phyloP scores from a whole-genome alignment of 1,140 invertebrate genomes.

The Andrena cerasifolii region DNA sequence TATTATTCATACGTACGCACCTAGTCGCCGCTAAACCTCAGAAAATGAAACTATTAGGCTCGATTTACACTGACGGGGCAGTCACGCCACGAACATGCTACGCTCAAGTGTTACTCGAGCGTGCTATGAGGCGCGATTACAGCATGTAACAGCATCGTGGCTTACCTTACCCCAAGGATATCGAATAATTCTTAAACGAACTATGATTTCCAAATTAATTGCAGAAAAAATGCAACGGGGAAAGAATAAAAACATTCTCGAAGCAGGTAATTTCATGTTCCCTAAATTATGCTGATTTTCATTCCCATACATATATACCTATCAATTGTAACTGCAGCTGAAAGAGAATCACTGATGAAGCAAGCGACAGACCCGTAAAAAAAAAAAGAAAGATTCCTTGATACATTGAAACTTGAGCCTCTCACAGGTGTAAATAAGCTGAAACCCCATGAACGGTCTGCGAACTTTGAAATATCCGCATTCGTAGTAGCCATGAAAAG shows the following conservation, averaged over 20 bases:
- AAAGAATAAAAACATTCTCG: too few relatives aligned
- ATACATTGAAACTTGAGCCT: not conserved
- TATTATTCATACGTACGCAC: constrained; percentile 21
- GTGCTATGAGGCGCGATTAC: not conserved
- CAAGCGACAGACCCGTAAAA: not conserved
- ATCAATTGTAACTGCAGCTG: too few relatives aligned
- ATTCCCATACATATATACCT: too few relatives aligned
- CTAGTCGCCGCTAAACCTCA: not conserved
- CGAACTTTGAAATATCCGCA: not conserved
- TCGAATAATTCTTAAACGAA: not conserved
- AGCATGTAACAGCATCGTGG: not conserved
- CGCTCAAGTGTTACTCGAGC: not conserved
- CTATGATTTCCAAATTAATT: not conserved
- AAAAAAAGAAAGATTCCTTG: not conserved
- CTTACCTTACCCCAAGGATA: not conserved
- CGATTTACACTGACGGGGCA: constrained; percentile 7
- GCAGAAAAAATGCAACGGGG: too few relatives aligned
- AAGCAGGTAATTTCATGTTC: too few relatives aligned
- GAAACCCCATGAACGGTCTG: not conserved
- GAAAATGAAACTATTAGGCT: constrained; percentile 30
- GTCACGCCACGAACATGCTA: not conserved
- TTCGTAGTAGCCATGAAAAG: not conserved
- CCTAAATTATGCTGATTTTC: too few relatives aligned
- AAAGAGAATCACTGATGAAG: too few relatives aligned
- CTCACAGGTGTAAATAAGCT: not conserved